Evolutionary conservation across 2,113 vertebrate genomes (phyloP).

Genomic region (Chauna torquata): DNA sequence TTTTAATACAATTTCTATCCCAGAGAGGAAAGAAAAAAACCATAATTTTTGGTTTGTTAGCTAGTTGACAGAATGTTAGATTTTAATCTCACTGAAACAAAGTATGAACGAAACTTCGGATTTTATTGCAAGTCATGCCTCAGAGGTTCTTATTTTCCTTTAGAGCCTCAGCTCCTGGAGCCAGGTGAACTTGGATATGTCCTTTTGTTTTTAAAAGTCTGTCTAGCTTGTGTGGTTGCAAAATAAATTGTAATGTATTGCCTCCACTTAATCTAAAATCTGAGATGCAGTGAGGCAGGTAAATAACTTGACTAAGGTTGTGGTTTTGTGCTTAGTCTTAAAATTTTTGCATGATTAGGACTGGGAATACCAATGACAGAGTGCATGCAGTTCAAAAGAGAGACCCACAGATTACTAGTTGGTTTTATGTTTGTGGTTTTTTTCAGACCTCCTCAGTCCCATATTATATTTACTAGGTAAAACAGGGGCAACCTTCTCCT

Average conservation of each 20-base stretch:
- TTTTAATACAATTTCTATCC: neutral
- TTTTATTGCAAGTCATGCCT: slow-evolving; percentile 21
- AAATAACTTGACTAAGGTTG: neutral
- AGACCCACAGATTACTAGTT: neutral
- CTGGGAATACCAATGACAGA: neutral
- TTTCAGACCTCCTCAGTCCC: neutral
- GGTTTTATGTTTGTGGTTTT: neutral
- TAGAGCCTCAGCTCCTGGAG: neutral
- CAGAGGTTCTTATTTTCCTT: neutral
- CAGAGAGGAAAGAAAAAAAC: neutral
- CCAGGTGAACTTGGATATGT: neutral
- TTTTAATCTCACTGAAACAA: neutral
- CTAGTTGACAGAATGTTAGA: neutral
- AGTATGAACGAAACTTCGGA: neutral
- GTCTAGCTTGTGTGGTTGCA: neutral
- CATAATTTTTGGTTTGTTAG: neutral
- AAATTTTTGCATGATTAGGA: neutral
- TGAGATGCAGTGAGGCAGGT: neutral
- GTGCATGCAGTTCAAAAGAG: neutral
- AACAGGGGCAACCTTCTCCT: neutral
- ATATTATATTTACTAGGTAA: neutral
- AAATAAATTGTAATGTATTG: slow-evolving; percentile 15
- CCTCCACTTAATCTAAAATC: neutral
- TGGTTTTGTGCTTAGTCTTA: neutral
- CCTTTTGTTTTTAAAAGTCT: neutral